A percentile compares a stretch with the other conserved stretches of the same genome.
These are phyloP conservation scores for Bibio marci DNA, from an alignment of 2,888 invertebrate species.

Conservation along the genomic window DNA sequence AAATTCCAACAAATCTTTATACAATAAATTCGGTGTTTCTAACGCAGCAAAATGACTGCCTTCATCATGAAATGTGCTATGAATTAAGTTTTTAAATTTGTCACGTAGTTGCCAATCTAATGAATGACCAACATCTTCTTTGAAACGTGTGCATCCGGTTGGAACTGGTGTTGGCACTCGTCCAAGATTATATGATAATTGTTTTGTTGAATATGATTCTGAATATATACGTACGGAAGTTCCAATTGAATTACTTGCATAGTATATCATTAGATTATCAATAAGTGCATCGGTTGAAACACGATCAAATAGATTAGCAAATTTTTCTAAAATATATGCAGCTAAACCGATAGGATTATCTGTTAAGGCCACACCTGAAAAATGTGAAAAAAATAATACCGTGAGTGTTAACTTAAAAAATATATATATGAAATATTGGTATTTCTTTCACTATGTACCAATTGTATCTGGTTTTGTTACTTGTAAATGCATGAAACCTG, in stretches of 20 bases:
- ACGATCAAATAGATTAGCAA: slow-evolving; percentile 44
- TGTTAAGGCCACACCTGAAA: slow-evolving; percentile 45
- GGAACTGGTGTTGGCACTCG: slow-evolving; percentile 50
- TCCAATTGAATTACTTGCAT: slow-evolving; percentile 52
- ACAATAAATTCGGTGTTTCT: slow-evolving; percentile 54
- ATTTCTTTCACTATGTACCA: slow-evolving; percentile 27
- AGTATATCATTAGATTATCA: slow-evolving; percentile 69
- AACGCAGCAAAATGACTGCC: slow-evolving; percentile 82
- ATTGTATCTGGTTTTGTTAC: slow-evolving; percentile 82
- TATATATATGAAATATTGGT: not conserved
- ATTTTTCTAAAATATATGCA: slow-evolving; percentile 81
- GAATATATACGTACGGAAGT: slow-evolving; percentile 53
- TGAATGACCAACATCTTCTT: slow-evolving; percentile 43
- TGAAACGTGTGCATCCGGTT: slow-evolving; percentile 55
- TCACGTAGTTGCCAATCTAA: slow-evolving; percentile 40
- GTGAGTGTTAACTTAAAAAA: not conserved
- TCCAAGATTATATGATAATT: slow-evolving; percentile 17
- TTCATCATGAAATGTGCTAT: slow-evolving; percentile 41
- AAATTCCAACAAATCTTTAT: slow-evolving; percentile 38
- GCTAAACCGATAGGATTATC: slow-evolving; percentile 76
- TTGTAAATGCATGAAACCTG: slow-evolving; percentile 57
- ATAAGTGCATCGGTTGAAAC: slow-evolving; percentile 35
- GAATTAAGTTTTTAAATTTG: slow-evolving; percentile 48
- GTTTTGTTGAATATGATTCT: slow-evolving; percentile 31
- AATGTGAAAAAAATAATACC: not conserved